Evolutionary conservation across 2,113 vertebrate species (phyloP), one percentile per base, ranked within the genome.

Genomic region (Forbesichthys agassizii): DNA sequence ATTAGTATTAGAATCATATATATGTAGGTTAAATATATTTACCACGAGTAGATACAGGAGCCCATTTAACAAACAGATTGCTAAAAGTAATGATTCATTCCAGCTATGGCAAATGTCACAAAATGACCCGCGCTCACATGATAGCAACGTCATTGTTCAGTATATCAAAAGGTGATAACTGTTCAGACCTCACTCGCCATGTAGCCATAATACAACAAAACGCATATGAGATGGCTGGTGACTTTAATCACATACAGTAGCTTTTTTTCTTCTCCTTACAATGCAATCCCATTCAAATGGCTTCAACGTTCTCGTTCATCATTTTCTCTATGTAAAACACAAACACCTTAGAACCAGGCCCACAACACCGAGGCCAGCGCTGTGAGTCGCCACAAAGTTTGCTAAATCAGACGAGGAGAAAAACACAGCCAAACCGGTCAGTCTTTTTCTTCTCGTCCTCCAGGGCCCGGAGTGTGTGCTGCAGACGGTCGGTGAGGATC

Each of bases 381-480:
- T 42, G 7, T 8, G 36, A 42, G 36, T 42, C 36, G 36, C 14
- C 56, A 18, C 36, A 33, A 14, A 13, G 20, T 33, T 13, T 51
- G 48, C 12, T 60, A 5, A 49, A 16, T 48, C 12, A 51, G 52
- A 5, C 8, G 11, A 36, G 54, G 27, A 27, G 27, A 27, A 27
- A 36, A 54, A 69, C 33, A 47, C 2, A 9, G 9, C 60, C 77
- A 46, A 86, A 99, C 98, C 96, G 98, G 91, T 99, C 98, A 51
- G 98, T 99, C 87, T 99, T 99, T 80, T 99, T 99, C 91, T 99
- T 99, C 84, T 99, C 98, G 51, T 98, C 96, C 83, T 99, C 98
- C 82, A 99, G 84, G 1, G 97, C 96, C 60, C 98, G 90, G 16
- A 99, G 90, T 0, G 97, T 99, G 89, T 99, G 97, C 90, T 99